phyloP scores from a whole-genome alignment of 2,797 vertebrate species.

The Avahi laniger region DNA sequence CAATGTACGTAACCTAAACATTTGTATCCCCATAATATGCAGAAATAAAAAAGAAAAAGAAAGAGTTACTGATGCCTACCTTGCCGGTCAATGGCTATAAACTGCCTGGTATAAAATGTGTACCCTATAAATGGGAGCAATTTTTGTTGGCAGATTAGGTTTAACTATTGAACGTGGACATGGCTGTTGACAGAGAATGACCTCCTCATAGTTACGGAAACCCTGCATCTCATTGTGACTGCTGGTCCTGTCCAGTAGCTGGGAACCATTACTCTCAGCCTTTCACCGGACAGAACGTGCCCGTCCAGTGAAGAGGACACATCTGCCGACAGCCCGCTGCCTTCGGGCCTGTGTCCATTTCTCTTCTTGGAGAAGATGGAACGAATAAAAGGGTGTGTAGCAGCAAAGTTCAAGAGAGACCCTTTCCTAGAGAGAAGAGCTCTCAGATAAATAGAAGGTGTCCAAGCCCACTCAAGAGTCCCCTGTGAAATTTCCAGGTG shows the following conservation, averaged over 20 bases:
- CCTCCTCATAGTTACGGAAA: neutral
- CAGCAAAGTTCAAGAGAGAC: neutral
- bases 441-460: neutral
- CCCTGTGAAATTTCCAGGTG: neutral
- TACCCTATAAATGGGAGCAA: neutral
- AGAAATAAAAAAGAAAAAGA: neutral
- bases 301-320: neutral
- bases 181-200: neutral
- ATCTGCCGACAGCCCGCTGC: neutral
- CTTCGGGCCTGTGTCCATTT: neutral
- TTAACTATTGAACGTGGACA: neutral
- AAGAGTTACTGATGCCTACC: neutral
- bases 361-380: neutral
- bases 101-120: neutral
- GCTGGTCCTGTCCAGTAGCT: neutral
- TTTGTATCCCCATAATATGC: too few relatives aligned
- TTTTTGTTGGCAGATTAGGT: neutral
- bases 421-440: neutral
- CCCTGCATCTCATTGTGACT: too few relatives aligned
- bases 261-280: neutral
- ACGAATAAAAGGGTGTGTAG: neutral
- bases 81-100: neutral
- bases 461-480: neutral
- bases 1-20: too few relatives aligned
- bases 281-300: neutral